Evolutionary conservation across 2,888 invertebrate species (phyloP), one percentile per base, ranked within the genome.

Genomic region (Philereme transversata): DNA sequence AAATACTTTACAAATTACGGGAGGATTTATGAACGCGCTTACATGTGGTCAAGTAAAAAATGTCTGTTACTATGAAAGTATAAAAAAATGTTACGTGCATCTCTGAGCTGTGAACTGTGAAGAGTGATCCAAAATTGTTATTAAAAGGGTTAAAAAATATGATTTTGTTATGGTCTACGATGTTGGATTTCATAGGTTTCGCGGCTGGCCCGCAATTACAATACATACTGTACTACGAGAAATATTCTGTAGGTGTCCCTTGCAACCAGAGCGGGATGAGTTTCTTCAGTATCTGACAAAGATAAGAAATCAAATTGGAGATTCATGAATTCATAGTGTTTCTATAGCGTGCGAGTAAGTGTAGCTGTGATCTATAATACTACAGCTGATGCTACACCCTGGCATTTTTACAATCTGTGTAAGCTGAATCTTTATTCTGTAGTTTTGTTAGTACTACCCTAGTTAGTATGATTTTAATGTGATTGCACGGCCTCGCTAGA

Each of bases 231-330:
- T 51, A 56, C 56, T 63, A 63, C 41, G 63, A 63, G 59, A 34
- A 63, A 63, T 63, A 63, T 51, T 63, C 63, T 53, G 63, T 63
- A 41, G 63, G 63, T 38, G 63, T 63, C 53, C 63, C 63, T 63
- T 63, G 63, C 63, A 63, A 63, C 63, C 63, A 63, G 49, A 63
- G 63, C 56, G 63, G 63, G 63, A 63, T 63, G 44, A 63, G 63
- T 60, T 59, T 63, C 63, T 63, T 63, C 63, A 63, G 59, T 49
- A 63, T 63, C 63, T 63, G 63, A 63, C 62, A 62, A 62, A 62
- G 51, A 63, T 56, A 63, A 62, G 58, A 59, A 53, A 59, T 63
- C 49, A 55, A 63, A 60, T 63, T 60, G 55, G 51, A 63, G 33
- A 58, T 58, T 58, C 57, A 45, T 48, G 53, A 50, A 57, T 36